A percentile compares a stretch with the other conserved stretches of the same genome.
phyloP scores from a whole-genome alignment of 2,113 vertebrate genomes.

The Phyllostomus hastatus region DNA sequence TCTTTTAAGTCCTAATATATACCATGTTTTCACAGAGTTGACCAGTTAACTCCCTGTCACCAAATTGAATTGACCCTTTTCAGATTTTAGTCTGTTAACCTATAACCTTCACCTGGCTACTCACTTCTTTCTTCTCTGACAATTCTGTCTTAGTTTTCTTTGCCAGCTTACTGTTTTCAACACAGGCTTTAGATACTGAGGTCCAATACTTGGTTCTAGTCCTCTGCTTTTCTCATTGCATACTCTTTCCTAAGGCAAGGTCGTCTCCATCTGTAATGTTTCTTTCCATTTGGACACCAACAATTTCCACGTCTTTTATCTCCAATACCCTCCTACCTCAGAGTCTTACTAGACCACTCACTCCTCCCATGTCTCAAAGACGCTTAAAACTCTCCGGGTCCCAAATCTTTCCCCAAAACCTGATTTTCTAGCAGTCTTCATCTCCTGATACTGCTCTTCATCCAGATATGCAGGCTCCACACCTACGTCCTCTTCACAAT shows the following conservation, averaged over 20 bases:
- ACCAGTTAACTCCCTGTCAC: not conserved
- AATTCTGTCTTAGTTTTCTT: not conserved
- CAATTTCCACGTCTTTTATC: not conserved
- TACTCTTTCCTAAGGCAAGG: not conserved
- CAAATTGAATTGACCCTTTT: too few relatives aligned
- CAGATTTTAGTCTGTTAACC: not conserved
- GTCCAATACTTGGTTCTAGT: fast-evolving
- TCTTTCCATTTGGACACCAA: too few relatives aligned
- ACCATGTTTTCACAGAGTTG: not conserved
- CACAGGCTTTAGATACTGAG: not conserved
- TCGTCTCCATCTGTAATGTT: not conserved
- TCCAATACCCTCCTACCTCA: not conserved
- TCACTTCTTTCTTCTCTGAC: not conserved
- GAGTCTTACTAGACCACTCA: too few relatives aligned
- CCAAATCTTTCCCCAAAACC: not conserved
- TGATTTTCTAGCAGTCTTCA: fast-evolving
- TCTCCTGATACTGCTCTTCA: not conserved
- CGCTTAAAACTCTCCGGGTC: not conserved
- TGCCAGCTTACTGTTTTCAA: not conserved
- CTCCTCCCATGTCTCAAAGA: not conserved
- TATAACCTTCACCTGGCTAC: not conserved
- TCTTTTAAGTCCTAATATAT: too few relatives aligned
- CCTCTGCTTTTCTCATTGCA: not conserved
- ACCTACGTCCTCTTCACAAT: not conserved
- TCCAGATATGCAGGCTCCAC: not conserved